Evolutionary conservation across 2,113 vertebrate genomes (phyloP), one percentile per base, ranked within the genome.

Genomic region (Saguinus midas): DNA sequence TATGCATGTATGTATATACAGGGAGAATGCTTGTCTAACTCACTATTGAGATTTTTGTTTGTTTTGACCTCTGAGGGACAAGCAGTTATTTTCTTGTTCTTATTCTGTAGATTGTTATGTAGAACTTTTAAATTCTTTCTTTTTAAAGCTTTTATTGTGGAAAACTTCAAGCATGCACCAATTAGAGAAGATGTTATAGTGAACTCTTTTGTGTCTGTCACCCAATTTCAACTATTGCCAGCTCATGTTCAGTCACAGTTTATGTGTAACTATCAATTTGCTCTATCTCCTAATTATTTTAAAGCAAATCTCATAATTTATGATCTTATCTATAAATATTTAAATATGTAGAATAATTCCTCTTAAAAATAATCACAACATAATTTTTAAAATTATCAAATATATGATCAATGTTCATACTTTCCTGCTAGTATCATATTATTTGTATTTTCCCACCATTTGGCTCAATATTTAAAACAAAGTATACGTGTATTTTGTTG

Each of bases 361-460:
- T 96, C 70, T 92, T 95, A 82, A 94, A 92, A 92, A 88, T 37
- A 92, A 48, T 90, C 45, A 43, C 14, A 90, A n/a, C 80, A 68
- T 14, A 29, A 25, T 78, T 64, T 52, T 83, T 93, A 64, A 91
- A 82, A 50, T 73, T 40, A 70, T 86, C 43, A 93, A 76, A 73
- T 86, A 78, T 13, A 14, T 85, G 37, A 20, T 76, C 3, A 16
- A 18, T 84, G 29, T 86, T 85, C 70, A 73, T 12, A 87, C 11
- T 70, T 87, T 58, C 14, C 72, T 96, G 50, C 13, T 75, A 43
- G 72, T 58, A 48, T 81, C 11, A 20, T 68, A 88, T 50, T 87
- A 40, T 70, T 79, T 32, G 43, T 88, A 20, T 81, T 88, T 91
- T 66, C 55, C 27, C 48, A 35, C 27, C 90, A 57, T 97, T 95